phyloP scores from a whole-genome alignment of 2,888 invertebrate species.

The Plagodis dolabraria region DNA sequence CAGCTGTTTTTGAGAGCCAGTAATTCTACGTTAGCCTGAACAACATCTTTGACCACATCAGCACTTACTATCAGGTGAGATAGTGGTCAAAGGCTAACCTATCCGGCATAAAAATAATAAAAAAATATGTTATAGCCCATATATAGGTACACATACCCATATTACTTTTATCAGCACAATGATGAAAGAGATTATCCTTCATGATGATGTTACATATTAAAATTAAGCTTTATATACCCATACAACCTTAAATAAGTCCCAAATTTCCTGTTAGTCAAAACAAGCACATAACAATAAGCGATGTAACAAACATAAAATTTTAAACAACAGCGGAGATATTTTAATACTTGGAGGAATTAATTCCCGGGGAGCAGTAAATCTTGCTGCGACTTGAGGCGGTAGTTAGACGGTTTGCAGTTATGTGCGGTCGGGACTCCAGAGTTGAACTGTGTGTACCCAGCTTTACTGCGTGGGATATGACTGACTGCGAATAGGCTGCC shows the following conservation, averaged over 20 bases:
- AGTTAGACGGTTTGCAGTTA: slow-evolving; percentile 37
- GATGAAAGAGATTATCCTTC: too few relatives aligned
- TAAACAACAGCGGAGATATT: slow-evolving; percentile 33
- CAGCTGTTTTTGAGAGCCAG: too few relatives aligned
- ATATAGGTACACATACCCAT: too few relatives aligned
- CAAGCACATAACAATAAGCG: slow-evolving; percentile 30
- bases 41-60: too few relatives aligned
- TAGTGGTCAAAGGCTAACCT: too few relatives aligned
- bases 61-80: too few relatives aligned
- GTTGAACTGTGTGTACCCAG: slow-evolving; percentile 11
- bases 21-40: too few relatives aligned
- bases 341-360: slow-evolving; percentile 38
- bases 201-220: neutral
- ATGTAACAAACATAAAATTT: slow-evolving; percentile 32
- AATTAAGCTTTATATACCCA: neutral
- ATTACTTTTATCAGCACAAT: too few relatives aligned
- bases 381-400: slow-evolving; percentile 29
- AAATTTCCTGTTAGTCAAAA: slow-evolving; percentile 20
- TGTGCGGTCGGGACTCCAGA: slow-evolving; percentile 33
- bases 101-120: too few relatives aligned
- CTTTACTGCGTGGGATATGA: slow-evolving; percentile 20
- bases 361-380: slow-evolving; percentile 36
- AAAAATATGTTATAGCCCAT: too few relatives aligned
- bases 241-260: slow-evolving; percentile 2
- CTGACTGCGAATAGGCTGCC: slow-evolving; percentile 2